A percentile compares a stretch with the other conserved stretches of the same genome.
Evolutionary conservation across 2,113 vertebrate genomes (phyloP).

Genomic region (Heterochromis multidens): DNA sequence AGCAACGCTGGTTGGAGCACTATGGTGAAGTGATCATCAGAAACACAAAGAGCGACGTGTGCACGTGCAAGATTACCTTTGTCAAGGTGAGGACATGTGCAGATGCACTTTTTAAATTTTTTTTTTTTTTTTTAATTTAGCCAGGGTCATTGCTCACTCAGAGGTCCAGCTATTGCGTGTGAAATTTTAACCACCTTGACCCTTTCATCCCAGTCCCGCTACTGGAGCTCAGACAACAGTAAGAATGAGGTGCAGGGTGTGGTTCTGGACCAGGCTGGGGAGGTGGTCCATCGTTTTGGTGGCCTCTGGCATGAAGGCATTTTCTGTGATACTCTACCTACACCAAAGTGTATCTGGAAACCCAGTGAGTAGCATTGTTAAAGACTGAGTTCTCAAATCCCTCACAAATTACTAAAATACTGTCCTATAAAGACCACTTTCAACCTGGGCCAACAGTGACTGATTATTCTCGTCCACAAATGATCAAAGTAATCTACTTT

Average conservation of each 20-base stretch:
- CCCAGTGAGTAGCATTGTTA: constrained; percentile 78
- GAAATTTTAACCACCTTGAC: neutral
- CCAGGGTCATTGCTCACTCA: neutral
- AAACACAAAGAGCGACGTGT: constrained; percentile 79
- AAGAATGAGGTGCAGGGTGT: constrained; percentile 88
- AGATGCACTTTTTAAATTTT: neutral
- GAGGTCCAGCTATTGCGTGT: neutral
- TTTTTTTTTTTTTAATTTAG: neutral
- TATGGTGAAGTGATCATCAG: constrained; percentile 89
- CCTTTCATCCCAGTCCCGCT: constrained; percentile 76
- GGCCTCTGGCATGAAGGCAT: constrained; percentile 92
- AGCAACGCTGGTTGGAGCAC: constrained; percentile 89
- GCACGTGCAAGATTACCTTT: constrained; percentile 90
- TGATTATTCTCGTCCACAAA: neutral
- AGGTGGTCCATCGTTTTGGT: constrained; percentile 84
- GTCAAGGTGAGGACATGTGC: constrained; percentile 77
- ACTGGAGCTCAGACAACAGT: constrained; percentile 81
- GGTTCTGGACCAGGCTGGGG: constrained; percentile 81
- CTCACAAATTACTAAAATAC: neutral
- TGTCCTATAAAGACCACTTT: neutral
- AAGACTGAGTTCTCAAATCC: neutral
- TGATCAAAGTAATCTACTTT: neutral
- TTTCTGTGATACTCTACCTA: constrained; percentile 79
- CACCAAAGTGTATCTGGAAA: constrained; percentile 87
- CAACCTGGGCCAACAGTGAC: neutral